Evolutionary conservation across 1,140 invertebrate species (phyloP), one percentile per base, ranked within the genome.

Genomic region (Euborellia annulipes): DNA sequence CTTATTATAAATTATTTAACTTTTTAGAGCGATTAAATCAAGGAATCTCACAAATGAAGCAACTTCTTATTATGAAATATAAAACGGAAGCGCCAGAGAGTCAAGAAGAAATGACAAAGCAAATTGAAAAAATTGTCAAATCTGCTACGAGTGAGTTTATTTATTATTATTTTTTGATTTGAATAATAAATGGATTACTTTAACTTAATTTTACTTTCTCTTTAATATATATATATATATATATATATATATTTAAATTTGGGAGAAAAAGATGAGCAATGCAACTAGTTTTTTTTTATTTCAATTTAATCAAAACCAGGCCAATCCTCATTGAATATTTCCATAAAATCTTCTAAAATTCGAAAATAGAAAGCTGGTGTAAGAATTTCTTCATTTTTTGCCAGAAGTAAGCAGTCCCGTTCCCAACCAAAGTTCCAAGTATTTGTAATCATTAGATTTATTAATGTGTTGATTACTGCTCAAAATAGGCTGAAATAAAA

Each of bases 291-390:
- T n/a, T n/a, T n/a, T n/a, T n/a, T n/a, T n/a, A n/a, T n/a, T n/a
- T n/a, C n/a, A n/a, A n/a, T n/a, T n/a, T n/a, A n/a, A n/a, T n/a
- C n/a, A n/a, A n/a, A n/a, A n/a, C n/a, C n/a, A n/a, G n/a, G 60
- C 21, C 76, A 69, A 52, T 91, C 82, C 49, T 82, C 76, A 52
- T 82, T 79, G 60, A 94, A 88, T 1, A 90, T 73, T 16, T 77
- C 74, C 7, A 89, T 55, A 56, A 92, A 93, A 51, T 85, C 76
- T 51, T 93, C 79, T 34, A 94, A 65, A 38, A 94, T 88, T 46
- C 79, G 75, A 55, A 90, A 89, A 62, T 92, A 88, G 61, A 94
- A 93, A 0, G 87, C 79, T 18, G 89, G 89, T 1, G 88, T 93
- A 7, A 94, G 58, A 40, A 90, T 68, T 57, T 42, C 70, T 69